These are phyloP conservation scores for Meloidogyne floridensis DNA, from an alignment of 1,140 invertebrate genomes.

Conservation along the genomic window DNA sequence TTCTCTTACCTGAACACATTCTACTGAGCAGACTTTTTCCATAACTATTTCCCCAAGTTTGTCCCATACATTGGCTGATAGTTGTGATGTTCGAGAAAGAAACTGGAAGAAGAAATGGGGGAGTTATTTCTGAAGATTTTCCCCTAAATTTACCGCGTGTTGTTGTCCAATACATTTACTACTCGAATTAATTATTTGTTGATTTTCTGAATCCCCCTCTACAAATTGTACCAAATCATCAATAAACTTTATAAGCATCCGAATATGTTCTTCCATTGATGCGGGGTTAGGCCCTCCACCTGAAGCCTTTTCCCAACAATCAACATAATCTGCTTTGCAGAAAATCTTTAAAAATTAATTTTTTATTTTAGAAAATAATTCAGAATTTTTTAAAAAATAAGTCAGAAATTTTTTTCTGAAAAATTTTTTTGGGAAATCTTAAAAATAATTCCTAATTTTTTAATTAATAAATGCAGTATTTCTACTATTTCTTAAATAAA, in stretches of 20 bases:
- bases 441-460: no score
- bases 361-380: not conserved
- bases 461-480: no score
- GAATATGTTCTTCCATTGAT: constrained; percentile 64
- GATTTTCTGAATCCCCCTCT: constrained; percentile 33
- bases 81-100: constrained; percentile 52
- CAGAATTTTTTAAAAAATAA: no score
- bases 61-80: constrained; percentile 63
- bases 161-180: constrained; percentile 44
- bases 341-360: constrained; percentile 56
- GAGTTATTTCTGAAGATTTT: constrained; percentile 7
- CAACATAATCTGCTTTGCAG: constrained; percentile 63
- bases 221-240: constrained; percentile 54
- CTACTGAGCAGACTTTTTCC: constrained; percentile 60
- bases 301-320: constrained; percentile 63
- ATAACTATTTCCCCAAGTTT: constrained; percentile 59
- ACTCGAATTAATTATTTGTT: constrained; percentile 49
- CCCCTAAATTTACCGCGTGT: constrained; percentile 24
- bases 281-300: constrained; percentile 38
- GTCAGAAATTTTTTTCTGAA: no score
- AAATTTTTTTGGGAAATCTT: no score
- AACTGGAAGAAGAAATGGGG: constrained; percentile 39
- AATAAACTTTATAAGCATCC: constrained; percentile 61
- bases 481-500: no score
- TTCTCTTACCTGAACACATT: constrained; percentile 54